Evolutionary conservation across 2,888 invertebrate species (phyloP), one percentile per base, ranked within the genome.

Genomic region (Syrphus vitripennis): DNA sequence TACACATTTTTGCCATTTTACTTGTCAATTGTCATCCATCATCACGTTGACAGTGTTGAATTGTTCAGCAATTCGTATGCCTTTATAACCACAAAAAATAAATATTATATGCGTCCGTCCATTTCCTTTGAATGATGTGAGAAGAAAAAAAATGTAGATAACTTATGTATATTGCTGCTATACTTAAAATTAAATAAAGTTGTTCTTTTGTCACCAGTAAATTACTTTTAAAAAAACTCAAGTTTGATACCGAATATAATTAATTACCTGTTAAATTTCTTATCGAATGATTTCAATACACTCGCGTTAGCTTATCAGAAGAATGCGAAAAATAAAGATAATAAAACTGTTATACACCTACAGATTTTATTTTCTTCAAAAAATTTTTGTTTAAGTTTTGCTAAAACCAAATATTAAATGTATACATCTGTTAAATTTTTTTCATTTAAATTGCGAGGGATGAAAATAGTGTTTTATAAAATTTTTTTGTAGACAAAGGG

Each of bases 401-500:
- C 37, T 19, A 42, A 26, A 42, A 63, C 40, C 7, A 24, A 42
- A 26, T 42, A 42, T 7, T 40, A 21, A 40, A 40, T 16, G 37
- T 9, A n/a, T n/a, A 61, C 61, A 61, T 61, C 61, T 61, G 61
- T 63, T 63, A 10, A n/a, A 24, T 24, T 61, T 37, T 19, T 4
- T 53, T 57, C 4, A n/a, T 37, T 14, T 21, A 40, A 61, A 42
- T 42, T 42, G 42, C 40, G 10, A 42, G 61, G 61, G 42, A 42
- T 40, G 61, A 26, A 14, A 40, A 61, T 61, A 14, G 19, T 19
- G 3, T 7, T 29, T 29, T 53, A 16, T 29, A n/a, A 16, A 7
- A 59, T 12, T 37, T 59, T n/a, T 59, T 63, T 16, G 0, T 10
- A 61, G 37, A 40, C 40, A 2, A 42, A 26, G 16, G 40, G 21